Evolutionary conservation across 1,140 invertebrate species (phyloP).

Genomic region (Xylocopa sonorina): DNA sequence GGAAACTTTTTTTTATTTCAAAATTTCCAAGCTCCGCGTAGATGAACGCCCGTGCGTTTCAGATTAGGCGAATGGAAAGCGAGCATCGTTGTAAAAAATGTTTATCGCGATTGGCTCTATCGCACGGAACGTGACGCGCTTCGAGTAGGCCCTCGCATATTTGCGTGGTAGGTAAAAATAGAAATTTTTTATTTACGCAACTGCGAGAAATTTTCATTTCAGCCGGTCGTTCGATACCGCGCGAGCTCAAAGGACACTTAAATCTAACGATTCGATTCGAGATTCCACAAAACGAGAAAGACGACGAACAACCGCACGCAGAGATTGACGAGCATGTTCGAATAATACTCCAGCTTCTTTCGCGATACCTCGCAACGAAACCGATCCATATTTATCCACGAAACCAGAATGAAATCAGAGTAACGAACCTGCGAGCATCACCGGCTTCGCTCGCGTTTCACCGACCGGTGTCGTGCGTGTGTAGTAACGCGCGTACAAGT

Average conservation of each 20-base stretch:
- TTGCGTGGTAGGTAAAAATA: neutral
- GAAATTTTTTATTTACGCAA: neutral
- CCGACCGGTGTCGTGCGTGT: too few species aligned
- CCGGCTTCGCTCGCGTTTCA: conserved; percentile 7
- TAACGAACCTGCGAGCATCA: conserved; percentile 3
- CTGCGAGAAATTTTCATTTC: neutral
- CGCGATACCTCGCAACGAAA: neutral
- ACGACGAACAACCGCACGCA: too few species aligned
- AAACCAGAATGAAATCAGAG: conserved; percentile 28
- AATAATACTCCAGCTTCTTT: too few species aligned
- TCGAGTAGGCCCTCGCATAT: neutral
- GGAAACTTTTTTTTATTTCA: too few species aligned
- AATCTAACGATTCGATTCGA: too few species aligned
- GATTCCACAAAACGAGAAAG: too few species aligned
- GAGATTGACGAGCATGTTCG: too few species aligned
- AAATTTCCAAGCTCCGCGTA: too few species aligned
- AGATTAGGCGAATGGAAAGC: neutral
- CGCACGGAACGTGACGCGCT: too few species aligned
- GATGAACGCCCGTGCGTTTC: neutral
- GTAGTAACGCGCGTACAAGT: too few species aligned
- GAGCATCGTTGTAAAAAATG: neutral
- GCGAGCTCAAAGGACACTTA: too few species aligned
- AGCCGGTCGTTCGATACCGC: too few species aligned
- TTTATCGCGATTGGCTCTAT: neutral
- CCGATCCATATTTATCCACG: neutral